These are phyloP conservation scores for Leptogaster cylindrica DNA, from an alignment of 2,888 invertebrate genomes.

Conservation along the genomic window DNA sequence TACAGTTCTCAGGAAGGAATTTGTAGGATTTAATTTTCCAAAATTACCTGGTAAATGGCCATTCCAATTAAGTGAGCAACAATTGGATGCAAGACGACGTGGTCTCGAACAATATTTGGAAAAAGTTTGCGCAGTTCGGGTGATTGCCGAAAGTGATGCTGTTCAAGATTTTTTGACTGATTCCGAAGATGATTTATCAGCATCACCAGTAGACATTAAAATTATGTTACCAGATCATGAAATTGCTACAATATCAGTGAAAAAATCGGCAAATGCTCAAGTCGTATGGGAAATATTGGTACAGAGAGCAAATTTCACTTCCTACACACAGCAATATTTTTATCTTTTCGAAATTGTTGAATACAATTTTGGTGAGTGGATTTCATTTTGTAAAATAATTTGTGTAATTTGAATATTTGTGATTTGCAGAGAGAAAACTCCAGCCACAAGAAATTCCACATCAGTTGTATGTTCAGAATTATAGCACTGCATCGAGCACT, in stretches of 20 bases:
- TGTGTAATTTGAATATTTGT: background rate
- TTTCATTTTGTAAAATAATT: no score
- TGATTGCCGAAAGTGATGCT: conserved; percentile 95
- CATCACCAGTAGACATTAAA: conserved; percentile 79
- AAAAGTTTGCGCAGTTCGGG: conserved; percentile 95
- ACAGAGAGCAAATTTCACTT: conserved; percentile 81
- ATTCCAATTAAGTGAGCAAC: conserved; percentile 95
- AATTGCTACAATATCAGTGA: conserved; percentile 85
- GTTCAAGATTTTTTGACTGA: conserved; percentile 98
- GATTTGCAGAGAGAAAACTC: conserved; percentile 79
- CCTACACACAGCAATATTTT: conserved; percentile 86
- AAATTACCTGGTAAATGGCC: conserved; percentile 99
- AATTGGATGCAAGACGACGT: conserved; percentile 90
- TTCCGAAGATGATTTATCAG: conserved; percentile 80
- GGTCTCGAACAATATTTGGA: conserved; percentile 98
- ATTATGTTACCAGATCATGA: conserved; percentile 88
- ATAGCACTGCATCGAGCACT: conserved; percentile 95
- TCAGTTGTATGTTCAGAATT: conserved; percentile 98
- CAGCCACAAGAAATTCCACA: conserved; percentile 95
- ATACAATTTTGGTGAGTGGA: conserved; percentile 83
- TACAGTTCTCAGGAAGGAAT: conserved; percentile 88
- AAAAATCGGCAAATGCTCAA: conserved; percentile 87
- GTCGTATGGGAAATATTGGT: conserved; percentile 89
- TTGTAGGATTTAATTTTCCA: conserved; percentile 93
- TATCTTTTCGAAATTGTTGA: conserved; percentile 97